Conservation (phyloP, 2,113 vertebrate species). For the Pedionomus torquatus region DNA sequence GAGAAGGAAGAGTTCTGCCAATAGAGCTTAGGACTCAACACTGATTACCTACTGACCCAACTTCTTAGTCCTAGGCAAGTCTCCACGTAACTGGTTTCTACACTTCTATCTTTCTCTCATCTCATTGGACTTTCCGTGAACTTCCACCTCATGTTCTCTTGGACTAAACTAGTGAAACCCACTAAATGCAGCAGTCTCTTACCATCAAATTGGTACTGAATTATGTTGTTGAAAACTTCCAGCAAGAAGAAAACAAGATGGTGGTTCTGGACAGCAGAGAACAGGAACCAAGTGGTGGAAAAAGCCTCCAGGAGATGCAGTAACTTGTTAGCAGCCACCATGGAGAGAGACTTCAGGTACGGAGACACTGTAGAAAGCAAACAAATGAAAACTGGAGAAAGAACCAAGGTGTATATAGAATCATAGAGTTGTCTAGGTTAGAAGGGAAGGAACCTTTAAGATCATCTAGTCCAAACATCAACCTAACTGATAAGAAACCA, state of each 20-base stretch:
- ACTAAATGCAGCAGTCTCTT: conserved; percentile 40
- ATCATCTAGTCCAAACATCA: too few species aligned
- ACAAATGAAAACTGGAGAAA: background rate
- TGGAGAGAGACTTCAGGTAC: conserved; percentile 96
- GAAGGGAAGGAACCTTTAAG: too few species aligned
- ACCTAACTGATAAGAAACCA: too few species aligned
- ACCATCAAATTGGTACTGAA: conserved; percentile 99
- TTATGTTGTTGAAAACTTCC: conserved; percentile 98
- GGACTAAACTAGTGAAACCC: background rate
- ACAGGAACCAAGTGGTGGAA: conserved; percentile 97
- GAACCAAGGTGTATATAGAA: background rate
- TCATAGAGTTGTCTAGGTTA: too few species aligned
- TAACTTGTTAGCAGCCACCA: conserved; percentile 97
- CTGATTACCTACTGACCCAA: background rate
- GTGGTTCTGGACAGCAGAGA: conserved; percentile 92
- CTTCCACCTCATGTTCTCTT: background rate
- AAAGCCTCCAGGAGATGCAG: conserved; percentile 97
- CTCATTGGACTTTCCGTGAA: background rate
- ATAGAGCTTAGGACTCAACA: background rate
- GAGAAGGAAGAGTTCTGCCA: background rate
- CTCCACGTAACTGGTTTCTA: background rate
- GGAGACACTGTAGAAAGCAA: conserved; percentile 86
- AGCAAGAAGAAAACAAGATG: conserved; percentile 97
- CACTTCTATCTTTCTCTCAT: background rate
- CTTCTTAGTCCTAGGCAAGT: background rate